Evolutionary conservation across 2,888 invertebrate genomes (phyloP).

Genomic region (Pedicia rivosa): DNA sequence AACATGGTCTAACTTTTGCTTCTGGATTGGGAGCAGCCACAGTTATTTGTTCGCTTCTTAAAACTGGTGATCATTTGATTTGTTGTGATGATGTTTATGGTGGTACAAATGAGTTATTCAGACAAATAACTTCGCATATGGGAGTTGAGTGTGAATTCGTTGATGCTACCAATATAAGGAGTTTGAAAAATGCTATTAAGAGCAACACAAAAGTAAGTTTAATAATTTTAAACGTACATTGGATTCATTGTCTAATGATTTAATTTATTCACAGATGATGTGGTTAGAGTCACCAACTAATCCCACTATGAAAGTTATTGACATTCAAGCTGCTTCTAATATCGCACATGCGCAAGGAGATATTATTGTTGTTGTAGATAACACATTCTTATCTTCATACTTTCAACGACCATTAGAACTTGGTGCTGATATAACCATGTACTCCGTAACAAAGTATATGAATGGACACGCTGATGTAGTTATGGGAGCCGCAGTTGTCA

Average conservation of each 20-base stretch:
- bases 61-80: slow-evolving; percentile 77
- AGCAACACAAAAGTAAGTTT: slow-evolving; percentile 79
- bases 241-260: too few species aligned
- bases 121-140: slow-evolving; percentile 44
- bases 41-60: slow-evolving; percentile 56
- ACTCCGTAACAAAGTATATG: slow-evolving; percentile 95
- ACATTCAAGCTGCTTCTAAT: slow-evolving; percentile 56
- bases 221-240: too few species aligned
- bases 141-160: slow-evolving; percentile 62
- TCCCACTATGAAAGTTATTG: slow-evolving; percentile 77
- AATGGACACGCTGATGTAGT: slow-evolving; percentile 96
- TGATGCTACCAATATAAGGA: slow-evolving; percentile 52
- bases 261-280: too few species aligned
- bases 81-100: slow-evolving; percentile 91
- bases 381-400: slow-evolving; percentile 84
- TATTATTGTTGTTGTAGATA: slow-evolving; percentile 71
- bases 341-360: slow-evolving; percentile 36
- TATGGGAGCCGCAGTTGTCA: slow-evolving; percentile 80
- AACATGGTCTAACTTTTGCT: slow-evolving; percentile 66
- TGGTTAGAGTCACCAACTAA: slow-evolving; percentile 98
- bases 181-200: slow-evolving; percentile 51
- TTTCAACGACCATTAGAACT: slow-evolving; percentile 79
- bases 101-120: slow-evolving; percentile 70
- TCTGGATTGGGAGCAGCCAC: slow-evolving; percentile 85
- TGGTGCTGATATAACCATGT: slow-evolving; percentile 81